These are phyloP conservation scores for Epirrhoe tristata DNA, from an alignment of 2,888 invertebrate species.

Conservation along the genomic window DNA sequence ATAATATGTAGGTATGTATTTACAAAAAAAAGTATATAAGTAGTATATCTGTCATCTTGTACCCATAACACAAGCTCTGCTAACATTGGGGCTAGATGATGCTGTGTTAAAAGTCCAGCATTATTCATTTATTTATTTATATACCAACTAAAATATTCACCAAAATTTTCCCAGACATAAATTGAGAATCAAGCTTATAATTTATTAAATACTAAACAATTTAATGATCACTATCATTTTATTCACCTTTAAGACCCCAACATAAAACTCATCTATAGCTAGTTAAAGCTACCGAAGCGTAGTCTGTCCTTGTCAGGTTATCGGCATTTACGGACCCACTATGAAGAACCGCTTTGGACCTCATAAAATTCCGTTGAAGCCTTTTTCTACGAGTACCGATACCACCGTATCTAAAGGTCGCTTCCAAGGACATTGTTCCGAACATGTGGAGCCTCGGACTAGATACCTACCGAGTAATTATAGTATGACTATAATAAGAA, in stretches of 20 bases:
- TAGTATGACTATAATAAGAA: slow-evolving; percentile 11
- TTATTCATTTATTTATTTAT: too few relatives aligned
- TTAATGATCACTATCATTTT: neutral
- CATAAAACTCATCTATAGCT: slow-evolving; percentile 11
- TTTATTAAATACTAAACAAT: neutral
- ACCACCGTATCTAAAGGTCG: slow-evolving; percentile 79
- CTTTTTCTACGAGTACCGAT: slow-evolving; percentile 80
- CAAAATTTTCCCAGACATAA: too few relatives aligned
- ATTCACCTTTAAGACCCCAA: slow-evolving; percentile 1
- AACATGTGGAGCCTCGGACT: slow-evolving; percentile 50
- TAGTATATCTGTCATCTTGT: too few relatives aligned
- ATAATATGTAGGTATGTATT: too few relatives aligned
- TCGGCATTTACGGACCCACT: slow-evolving; percentile 82
- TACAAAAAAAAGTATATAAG: too few relatives aligned
- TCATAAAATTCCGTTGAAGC: slow-evolving; percentile 82
- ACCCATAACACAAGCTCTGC: too few relatives aligned
- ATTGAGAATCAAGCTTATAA: neutral
- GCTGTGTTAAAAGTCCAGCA: too few relatives aligned
- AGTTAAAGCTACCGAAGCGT: slow-evolving; percentile 63
- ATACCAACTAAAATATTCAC: neutral
- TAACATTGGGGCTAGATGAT: too few relatives aligned
- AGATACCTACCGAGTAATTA: slow-evolving; percentile 29
- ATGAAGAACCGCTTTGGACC: slow-evolving; percentile 76
- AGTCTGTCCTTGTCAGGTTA: slow-evolving; percentile 82
- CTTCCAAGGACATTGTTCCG: slow-evolving; percentile 73